These are phyloP conservation scores for Nesometra sesokonis DNA, from an alignment of 35 echinoderm and acorn worm species.

Conservation along the genomic window DNA sequence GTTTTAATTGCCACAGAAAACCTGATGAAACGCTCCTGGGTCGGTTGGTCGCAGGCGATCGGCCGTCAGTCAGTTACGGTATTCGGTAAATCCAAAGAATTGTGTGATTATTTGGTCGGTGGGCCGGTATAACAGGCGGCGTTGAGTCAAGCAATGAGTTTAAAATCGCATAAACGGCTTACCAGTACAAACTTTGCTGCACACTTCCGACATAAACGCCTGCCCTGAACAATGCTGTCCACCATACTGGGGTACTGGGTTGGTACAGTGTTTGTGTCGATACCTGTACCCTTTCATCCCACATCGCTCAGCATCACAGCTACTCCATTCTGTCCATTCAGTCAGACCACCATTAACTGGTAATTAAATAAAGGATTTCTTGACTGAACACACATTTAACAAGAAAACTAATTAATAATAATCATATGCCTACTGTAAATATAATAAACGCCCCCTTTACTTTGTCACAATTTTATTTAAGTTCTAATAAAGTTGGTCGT, in stretches of 20 bases:
- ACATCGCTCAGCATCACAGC: conserved; percentile 1
- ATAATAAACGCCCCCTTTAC: background rate
- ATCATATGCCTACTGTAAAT: background rate
- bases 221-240: conserved; percentile 5
- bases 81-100: too few species aligned
- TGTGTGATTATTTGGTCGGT: too few species aligned
- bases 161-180: too few species aligned
- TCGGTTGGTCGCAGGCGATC: too few species aligned
- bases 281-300: background rate
- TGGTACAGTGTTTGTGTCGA: conserved; percentile 10
- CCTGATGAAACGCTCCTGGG: too few species aligned
- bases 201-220: background rate
- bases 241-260: conserved; percentile 7
- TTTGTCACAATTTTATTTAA: too few species aligned
- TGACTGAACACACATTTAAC: too few species aligned
- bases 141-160: too few species aligned
- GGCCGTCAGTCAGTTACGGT: too few species aligned
- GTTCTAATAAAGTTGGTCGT: too few species aligned
- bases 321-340: background rate
- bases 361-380: background rate
- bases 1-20: too few species aligned
- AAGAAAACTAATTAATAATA: background rate
- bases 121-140: too few species aligned
- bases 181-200: background rate
- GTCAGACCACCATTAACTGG: conserved; percentile 32